Evolutionary conservation across 2,888 invertebrate species (phyloP), one percentile per base, ranked within the genome.

Genomic region (Gryllus longicercus): DNA sequence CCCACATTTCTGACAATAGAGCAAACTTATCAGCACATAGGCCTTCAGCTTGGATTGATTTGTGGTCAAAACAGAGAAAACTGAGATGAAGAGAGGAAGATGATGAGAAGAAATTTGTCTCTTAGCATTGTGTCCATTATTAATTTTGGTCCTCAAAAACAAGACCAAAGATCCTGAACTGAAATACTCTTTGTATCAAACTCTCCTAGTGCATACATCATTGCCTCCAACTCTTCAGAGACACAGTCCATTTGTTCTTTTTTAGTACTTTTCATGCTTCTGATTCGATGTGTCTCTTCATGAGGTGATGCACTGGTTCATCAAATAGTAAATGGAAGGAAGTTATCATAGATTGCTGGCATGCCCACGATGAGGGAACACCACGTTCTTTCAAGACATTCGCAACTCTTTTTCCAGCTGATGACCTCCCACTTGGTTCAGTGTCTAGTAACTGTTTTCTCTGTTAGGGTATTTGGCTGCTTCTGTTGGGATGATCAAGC

Each of bases 1-100:
- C 21, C 21, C 21, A 21, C 1, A 21, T 51, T 23, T 75, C 75
- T 14, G 75, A 75, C 11, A 25, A 12, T 14, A 75, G 75, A 21
- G 75, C 75, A n/a, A 75, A 75, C 25, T 75, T 75, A 38, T 77
- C 77, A 49, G 77, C 50, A 25, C 18, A 49, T 18, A 77, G 77
- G 18, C 3, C 18, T 18, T 25, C 49, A 18, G 77, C n/a, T 77
- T 38, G 77, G 23, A 38, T 77, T 25, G 77, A 38, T 77, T 77
- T 77, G 11, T 77, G 25, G 50, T 77, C 77, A 38, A 77, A 77
- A 49, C 77, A 11, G n/a, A 77, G 49, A 38, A 77, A 77, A 25
- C 49, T 75, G n/a, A 80, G 50, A 76, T 81, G 80, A 21, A 21
- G 21, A 21, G n/a, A n/a, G n/a, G n/a, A n/a, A n/a, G n/a, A n/a